Evolutionary conservation across 2,113 vertebrate species (phyloP).

Genomic region (Lota lota): DNA sequence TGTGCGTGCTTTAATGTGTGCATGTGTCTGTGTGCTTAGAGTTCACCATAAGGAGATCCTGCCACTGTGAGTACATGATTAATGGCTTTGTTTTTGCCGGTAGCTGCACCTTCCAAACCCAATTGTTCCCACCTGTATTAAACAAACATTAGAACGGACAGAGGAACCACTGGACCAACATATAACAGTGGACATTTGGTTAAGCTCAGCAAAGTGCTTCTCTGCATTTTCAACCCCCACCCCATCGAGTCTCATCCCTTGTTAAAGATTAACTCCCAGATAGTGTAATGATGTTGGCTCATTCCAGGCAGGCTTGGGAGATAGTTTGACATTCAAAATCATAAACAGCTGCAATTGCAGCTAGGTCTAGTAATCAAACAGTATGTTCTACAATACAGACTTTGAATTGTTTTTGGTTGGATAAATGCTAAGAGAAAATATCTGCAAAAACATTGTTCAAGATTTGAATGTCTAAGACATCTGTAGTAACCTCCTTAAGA

Average conservation of each 20-base stretch:
- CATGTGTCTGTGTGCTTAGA: too few species aligned
- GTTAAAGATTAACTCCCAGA: slow-evolving; percentile 52
- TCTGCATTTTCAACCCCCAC: slow-evolving; percentile 8
- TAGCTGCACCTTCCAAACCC: slow-evolving; percentile 33
- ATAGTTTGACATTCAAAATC: background rate
- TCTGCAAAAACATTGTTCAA: too few species aligned
- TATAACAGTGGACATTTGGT: too few species aligned
- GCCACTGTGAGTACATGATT: slow-evolving; percentile 44
- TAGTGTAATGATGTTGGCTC: background rate
- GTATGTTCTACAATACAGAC: too few species aligned
- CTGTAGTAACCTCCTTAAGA: too few species aligned
- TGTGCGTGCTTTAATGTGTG: too few species aligned
- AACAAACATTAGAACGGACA: slow-evolving; percentile 43
- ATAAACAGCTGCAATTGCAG: background rate
- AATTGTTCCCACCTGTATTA: slow-evolving; percentile 46
- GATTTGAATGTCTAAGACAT: too few species aligned
- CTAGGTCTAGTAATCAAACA: background rate
- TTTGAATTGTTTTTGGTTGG: too few species aligned
- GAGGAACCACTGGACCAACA: slow-evolving; percentile 18
- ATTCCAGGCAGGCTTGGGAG: background rate
- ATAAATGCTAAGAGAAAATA: too few species aligned
- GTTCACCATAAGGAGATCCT: slow-evolving; percentile 25
- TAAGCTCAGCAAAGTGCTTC: too few species aligned
- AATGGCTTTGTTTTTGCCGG: slow-evolving; percentile 55
- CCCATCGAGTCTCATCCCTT: slow-evolving; percentile 25